Evolutionary conservation across 2,113 vertebrate genomes (phyloP).

Genomic region (Scolopax mira): DNA sequence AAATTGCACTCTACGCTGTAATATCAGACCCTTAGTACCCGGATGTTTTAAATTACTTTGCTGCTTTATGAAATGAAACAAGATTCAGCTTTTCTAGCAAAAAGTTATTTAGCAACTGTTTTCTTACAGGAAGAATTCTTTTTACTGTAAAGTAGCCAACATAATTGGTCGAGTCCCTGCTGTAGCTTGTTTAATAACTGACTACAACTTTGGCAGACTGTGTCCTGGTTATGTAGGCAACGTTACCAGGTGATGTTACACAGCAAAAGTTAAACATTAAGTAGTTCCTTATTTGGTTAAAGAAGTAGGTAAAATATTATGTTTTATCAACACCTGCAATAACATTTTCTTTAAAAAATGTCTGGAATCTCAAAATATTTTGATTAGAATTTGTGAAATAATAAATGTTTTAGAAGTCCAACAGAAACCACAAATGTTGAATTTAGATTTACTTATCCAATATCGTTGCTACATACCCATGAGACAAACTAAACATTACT

Average conservation of each 20-base stretch:
- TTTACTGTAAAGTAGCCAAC: background rate
- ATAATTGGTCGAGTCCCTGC: background rate
- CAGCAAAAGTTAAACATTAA: background rate
- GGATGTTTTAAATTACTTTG: background rate
- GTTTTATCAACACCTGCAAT: background rate
- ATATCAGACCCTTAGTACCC: background rate
- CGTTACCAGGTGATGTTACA: background rate
- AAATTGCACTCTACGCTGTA: background rate
- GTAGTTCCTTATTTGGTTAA: background rate
- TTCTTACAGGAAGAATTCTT: background rate
- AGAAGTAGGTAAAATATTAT: background rate
- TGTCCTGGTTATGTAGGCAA: background rate
- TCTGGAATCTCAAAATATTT: background rate
- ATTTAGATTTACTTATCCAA: background rate
- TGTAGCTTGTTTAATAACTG: background rate
- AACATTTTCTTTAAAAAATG: background rate
- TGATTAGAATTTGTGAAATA: background rate
- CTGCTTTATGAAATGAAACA: background rate
- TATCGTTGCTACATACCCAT: background rate
- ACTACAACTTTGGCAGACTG: background rate
- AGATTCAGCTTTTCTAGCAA: background rate
- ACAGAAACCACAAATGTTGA: background rate
- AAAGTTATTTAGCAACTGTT: background rate
- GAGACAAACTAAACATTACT: background rate
- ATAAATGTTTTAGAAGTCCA: background rate